Percentiles rank a stretch among this genome's conserved stretches.
Evolutionary conservation across 1,140 invertebrate genomes (phyloP).

Genomic region (Nymphalis io): DNA sequence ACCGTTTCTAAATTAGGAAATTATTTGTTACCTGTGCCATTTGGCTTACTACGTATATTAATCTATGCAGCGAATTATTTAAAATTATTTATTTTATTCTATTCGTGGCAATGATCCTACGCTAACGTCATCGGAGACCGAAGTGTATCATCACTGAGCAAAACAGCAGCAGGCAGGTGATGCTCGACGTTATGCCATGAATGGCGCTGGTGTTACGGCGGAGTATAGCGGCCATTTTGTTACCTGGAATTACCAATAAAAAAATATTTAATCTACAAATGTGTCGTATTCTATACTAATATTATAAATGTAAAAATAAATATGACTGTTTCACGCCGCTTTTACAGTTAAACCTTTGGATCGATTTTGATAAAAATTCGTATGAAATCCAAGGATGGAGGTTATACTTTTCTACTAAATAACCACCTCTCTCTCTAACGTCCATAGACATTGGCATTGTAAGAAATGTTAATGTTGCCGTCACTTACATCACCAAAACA

Average conservation of each 20-base stretch:
- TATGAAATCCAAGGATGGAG: no score
- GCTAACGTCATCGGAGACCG: conserved; percentile 71
- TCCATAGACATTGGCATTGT: no score
- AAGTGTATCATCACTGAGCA: conserved; percentile 60
- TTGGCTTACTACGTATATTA: conserved; percentile 34
- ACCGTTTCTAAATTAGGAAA: conserved; percentile 6
- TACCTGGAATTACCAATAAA: conserved; percentile 51
- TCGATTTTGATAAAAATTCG: no score
- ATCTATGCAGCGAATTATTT: conserved; percentile 35
- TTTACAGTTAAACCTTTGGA: no score
- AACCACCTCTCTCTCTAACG: no score
- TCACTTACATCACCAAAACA: no score
- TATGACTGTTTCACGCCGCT: no score
- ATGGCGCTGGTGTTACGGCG: conserved; percentile 72
- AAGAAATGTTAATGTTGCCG: no score
- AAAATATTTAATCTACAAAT: not conserved
- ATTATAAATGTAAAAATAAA: no score
- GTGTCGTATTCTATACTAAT: no score
- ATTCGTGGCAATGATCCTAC: conserved; percentile 40
- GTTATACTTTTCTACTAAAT: no score
- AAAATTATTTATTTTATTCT: conserved; percentile 40
- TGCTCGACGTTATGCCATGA: conserved; percentile 71
- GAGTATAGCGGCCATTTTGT: conserved; percentile 76
- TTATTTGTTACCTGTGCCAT: conserved; percentile 14
- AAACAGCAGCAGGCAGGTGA: conserved; percentile 64